Conservation (phyloP, 2,888 invertebrate species). For the Dyspetes luteomarginatus region DNA sequence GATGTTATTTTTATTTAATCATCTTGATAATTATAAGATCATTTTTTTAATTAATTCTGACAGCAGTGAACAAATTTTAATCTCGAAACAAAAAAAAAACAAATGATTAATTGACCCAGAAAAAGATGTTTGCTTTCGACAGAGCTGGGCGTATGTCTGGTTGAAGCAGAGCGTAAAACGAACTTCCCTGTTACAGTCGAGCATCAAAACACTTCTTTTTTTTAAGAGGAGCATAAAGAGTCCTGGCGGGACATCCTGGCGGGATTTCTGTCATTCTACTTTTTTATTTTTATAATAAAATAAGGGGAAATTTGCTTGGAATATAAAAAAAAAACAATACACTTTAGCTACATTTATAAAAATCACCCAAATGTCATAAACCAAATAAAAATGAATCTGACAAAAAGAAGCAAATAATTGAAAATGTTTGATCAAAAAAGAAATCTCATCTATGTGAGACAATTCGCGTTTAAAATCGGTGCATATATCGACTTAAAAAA, state of each 20-base stretch:
- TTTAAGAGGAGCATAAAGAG: not conserved
- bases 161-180: slow-evolving; percentile 44
- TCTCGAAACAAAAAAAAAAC: not conserved
- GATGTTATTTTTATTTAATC: no score
- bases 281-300: not conserved
- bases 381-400: no score
- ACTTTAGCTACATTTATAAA: no score
- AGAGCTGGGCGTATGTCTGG: not conserved
- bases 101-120: not conserved
- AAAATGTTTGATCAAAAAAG: no score
- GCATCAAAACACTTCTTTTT: not conserved
- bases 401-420: no score
- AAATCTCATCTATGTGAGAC: no score
- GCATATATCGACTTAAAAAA: no score
- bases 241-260: not conserved
- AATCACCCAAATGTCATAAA: no score
- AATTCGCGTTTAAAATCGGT: no score
- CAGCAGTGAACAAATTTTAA: not conserved
- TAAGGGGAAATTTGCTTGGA: no score
- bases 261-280: not conserved
- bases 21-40: no score
- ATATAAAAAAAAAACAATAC: no score
- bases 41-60: not conserved
- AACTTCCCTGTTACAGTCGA: slow-evolving; percentile 8
- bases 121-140: not conserved